Conservation (phyloP, 1,140 invertebrate genomes). For the Manduca sexta region DNA sequence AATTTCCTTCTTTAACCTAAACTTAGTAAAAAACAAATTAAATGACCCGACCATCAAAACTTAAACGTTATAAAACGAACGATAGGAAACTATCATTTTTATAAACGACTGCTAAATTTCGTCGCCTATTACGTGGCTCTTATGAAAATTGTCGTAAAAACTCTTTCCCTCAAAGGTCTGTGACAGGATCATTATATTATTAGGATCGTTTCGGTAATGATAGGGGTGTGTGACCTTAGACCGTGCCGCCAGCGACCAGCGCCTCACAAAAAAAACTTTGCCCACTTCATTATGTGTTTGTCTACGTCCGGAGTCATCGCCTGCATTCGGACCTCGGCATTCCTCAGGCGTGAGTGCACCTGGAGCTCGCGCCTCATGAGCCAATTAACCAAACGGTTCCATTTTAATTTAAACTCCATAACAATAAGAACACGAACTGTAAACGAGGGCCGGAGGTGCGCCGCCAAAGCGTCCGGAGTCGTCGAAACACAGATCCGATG, state of each 20-base stretch:
- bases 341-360: conserved; percentile 45
- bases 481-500: conserved; percentile 46
- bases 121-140: conserved; percentile 45
- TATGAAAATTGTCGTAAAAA: conserved; percentile 63
- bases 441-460: conserved; percentile 18
- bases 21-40: conserved; percentile 28
- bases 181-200: conserved; percentile 71
- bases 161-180: conserved; percentile 53
- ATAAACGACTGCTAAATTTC: conserved; percentile 57
- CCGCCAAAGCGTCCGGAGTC: conserved; percentile 27
- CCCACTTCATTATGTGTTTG: conserved; percentile 53
- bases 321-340: conserved; percentile 40
- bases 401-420: conserved; percentile 14
- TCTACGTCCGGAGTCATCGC: not conserved
- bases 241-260: conserved; percentile 56
- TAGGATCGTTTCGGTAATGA: conserved; percentile 70
- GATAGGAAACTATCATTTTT: conserved; percentile 42
- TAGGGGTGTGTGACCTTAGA: conserved; percentile 54
- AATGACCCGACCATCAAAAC: conserved; percentile 27
- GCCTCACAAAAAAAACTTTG: conserved; percentile 50
- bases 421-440: conserved; percentile 19
- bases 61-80: conserved; percentile 27
- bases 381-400: conserved; percentile 25
- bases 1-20: conserved; percentile 11
- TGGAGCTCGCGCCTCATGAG: conserved; percentile 11